Percentiles rank a stretch among this genome's conserved stretches.
Evolutionary conservation across 2,888 invertebrate species (phyloP).

Genomic region (Rotaria magnacalcarata): DNA sequence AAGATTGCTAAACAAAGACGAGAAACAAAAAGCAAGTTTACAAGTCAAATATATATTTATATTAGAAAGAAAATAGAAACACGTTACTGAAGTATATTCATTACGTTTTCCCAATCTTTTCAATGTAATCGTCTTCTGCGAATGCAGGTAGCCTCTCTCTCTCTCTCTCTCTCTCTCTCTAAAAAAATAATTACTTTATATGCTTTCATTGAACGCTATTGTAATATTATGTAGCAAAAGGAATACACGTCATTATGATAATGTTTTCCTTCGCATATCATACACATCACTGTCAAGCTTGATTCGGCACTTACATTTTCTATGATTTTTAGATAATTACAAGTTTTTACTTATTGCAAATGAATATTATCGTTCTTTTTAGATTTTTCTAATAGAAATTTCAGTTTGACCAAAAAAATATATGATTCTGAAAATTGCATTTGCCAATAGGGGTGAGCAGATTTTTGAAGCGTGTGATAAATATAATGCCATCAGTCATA

Average conservation of each 20-base stretch:
- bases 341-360: neutral
- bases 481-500: no score
- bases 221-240: neutral
- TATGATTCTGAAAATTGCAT: neutral
- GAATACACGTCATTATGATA: neutral
- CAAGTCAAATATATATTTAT: neutral
- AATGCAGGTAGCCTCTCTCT: neutral
- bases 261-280: neutral
- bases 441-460: neutral
- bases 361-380: neutral
- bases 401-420: no score
- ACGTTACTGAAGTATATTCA: neutral
- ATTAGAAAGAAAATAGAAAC: neutral
- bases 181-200: no score
- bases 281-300: neutral
- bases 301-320: neutral
- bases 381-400: neutral
- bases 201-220: neutral
- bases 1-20: neutral
- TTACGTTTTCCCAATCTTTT: neutral
- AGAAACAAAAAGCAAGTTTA: no score
- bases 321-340: neutral
- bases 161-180: accelerated
- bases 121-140: neutral
- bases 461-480: no score